Evolutionary conservation across 2,113 vertebrate genomes (phyloP), one percentile per base, ranked within the genome.

Genomic region (Pholis gunnellus): DNA sequence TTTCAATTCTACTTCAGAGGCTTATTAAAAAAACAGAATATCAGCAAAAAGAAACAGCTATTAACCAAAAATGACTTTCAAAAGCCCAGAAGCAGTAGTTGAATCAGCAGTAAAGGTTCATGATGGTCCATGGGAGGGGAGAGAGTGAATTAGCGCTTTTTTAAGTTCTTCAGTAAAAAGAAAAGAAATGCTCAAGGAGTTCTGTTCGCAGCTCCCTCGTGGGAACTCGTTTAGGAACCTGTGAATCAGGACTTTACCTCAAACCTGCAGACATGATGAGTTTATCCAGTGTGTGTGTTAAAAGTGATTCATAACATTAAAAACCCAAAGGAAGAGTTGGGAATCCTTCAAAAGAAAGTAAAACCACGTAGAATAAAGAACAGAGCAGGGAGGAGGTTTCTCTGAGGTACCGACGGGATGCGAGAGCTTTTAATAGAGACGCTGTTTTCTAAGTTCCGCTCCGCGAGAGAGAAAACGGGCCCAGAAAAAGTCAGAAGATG

Each of bases 1-100:
- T 78, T 83, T 79, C 18, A 70, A 67, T 69, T 60, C 27, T 27
- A 1, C 75, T 72, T 72, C 27, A 73, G 81, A 83, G 79, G 17
- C 60, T 68, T 42, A 10, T 78, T n/a, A n/a, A n/a, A 80, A 87
- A 85, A 78, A 38, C 27, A 38, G 9, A 72, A 44, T 29, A 75
- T 64, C 42, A 7, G 48, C 46, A 64, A 20, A 57, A 80, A n/a
- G 14, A 71, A 66, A 31, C 57, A 70, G 70, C 48, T 74, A 60
- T 74, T 38, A 40, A 70, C 38, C 25, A 22, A 52, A 72, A 81
- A 84, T 65, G 40, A 81, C 81, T 74, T 65, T 80, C 36, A 77
- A 42, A 73, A 59, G 38, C 44, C 75, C 52, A 22, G 29, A 48
- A 20, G 66, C 18, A 9, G 9, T 46, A 1, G 0, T 29, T 72